These are phyloP conservation scores for Rhipidura dahli DNA, from an alignment of 2,113 vertebrate genomes.

Conservation along the genomic window DNA sequence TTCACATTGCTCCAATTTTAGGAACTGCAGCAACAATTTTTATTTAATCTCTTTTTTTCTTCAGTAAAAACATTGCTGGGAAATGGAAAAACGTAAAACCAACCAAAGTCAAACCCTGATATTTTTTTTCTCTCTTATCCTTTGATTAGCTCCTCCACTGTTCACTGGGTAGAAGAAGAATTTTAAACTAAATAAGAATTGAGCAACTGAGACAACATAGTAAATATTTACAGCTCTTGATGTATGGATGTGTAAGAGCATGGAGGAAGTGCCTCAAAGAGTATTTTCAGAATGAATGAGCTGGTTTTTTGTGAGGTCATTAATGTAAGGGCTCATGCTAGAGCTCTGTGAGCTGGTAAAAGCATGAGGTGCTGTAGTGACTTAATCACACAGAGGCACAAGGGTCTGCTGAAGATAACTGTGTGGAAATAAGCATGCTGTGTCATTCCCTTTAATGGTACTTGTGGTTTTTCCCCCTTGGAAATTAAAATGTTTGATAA, in stretches of 20 bases:
- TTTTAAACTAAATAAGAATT: background rate
- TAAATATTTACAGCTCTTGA: background rate
- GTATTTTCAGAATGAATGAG: background rate
- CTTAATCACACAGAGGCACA: background rate
- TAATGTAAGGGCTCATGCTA: background rate
- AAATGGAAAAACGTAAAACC: background rate
- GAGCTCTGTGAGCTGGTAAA: constrained; percentile 18
- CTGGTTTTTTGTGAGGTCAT: background rate
- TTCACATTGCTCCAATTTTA: background rate
- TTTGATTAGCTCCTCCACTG: background rate
- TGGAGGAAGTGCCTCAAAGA: background rate
- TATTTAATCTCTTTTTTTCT: background rate
- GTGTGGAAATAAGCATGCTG: background rate
- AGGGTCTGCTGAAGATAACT: background rate
- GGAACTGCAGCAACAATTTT: background rate
- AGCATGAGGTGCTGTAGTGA: constrained; percentile 2
- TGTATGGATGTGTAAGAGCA: background rate
- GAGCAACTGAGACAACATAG: background rate
- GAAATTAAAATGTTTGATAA: background rate
- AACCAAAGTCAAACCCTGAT: background rate
- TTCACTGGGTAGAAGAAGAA: background rate
- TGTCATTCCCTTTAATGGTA: background rate
- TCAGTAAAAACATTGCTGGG: background rate
- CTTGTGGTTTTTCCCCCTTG: background rate
- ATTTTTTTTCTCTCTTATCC: background rate